phyloP scores from a whole-genome alignment of 1,140 invertebrate genomes.

The Drosophila bipectinata region DNA sequence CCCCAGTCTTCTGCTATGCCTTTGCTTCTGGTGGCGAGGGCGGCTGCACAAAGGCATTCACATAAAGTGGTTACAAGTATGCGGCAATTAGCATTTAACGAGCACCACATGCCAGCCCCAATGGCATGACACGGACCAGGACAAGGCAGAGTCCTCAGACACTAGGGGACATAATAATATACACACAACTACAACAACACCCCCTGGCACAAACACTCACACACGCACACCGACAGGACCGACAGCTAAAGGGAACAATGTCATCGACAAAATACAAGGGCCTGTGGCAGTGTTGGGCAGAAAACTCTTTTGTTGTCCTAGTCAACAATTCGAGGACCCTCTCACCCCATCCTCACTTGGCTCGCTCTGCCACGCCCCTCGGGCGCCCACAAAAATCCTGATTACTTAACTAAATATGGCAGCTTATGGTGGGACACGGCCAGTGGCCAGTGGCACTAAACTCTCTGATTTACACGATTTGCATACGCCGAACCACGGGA shows the following conservation, averaged over 20 bases:
- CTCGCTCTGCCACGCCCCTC: conserved; percentile 1
- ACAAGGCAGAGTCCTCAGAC: conserved; percentile 39
- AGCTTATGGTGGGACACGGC: conserved; percentile 58
- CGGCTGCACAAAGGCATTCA: conserved; percentile 46
- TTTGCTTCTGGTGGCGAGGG: conserved; percentile 3
- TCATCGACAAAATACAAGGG: conserved; percentile 58
- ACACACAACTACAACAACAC: conserved; percentile 35
- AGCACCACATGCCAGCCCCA: conserved; percentile 65
- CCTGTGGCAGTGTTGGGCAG: conserved; percentile 14
- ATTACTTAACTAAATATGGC: conserved; percentile 66
- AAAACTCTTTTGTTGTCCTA: conserved; percentile 62
- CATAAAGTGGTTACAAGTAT: conserved; percentile 65
- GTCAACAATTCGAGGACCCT: conserved; percentile 43
- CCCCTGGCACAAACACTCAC: not conserved
- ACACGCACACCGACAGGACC: not conserved
- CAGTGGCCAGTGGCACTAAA: conserved; percentile 45
- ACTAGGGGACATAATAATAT: conserved; percentile 57
- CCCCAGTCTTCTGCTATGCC: conserved; percentile 3
- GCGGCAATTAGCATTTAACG: conserved; percentile 75
- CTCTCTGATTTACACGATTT: conserved; percentile 54
- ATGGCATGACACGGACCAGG: conserved; percentile 45
- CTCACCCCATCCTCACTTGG: conserved; percentile 4
- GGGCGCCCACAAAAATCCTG: conserved; percentile 43
- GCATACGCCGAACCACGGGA: conserved; percentile 27
- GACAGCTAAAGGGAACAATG: conserved; percentile 39